Percentiles rank a stretch among this genome's conserved stretches.
These are phyloP conservation scores for Choreutis nemorana DNA, from an alignment of 2,888 invertebrate genomes.

Conservation along the genomic window DNA sequence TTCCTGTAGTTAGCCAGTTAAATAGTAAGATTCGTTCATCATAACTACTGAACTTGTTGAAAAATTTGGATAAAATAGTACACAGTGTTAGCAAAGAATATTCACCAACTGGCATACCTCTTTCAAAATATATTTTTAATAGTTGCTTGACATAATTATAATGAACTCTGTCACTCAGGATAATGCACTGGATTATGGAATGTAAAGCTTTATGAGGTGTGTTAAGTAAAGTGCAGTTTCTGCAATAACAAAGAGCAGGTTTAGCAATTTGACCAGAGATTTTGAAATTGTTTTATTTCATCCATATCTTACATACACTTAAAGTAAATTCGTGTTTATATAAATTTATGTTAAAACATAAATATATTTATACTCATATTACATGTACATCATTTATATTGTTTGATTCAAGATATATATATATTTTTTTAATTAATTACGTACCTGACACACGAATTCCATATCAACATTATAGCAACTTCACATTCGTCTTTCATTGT, in stretches of 20 bases:
- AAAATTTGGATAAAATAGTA: constrained; percentile 32
- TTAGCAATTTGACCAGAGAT: no score
- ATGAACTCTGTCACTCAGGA: constrained; percentile 24
- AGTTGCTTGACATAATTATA: constrained; percentile 32
- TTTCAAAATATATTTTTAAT: constrained; percentile 44
- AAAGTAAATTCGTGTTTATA: no score
- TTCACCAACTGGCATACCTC: constrained; percentile 41
- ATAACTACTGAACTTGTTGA: constrained; percentile 32
- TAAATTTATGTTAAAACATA: no score
- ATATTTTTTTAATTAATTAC: constrained; percentile 5
- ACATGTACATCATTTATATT: no score
- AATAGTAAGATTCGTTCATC: constrained; percentile 30
- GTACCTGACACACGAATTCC: constrained; percentile 53
- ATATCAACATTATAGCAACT: constrained; percentile 23
- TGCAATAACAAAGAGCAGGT: no score
- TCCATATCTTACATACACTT: no score
- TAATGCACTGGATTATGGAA: constrained; percentile 30
- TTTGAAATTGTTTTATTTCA: no score
- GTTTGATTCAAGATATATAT: no score
- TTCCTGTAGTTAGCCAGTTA: constrained; percentile 32
- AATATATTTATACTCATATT: no score
- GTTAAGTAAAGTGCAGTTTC: constrained; percentile 31
- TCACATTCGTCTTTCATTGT: constrained; percentile 16
- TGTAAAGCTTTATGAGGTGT: constrained; percentile 33
- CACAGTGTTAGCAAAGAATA: constrained; percentile 34